phyloP scores from a whole-genome alignment of 1,140 invertebrate species.

The Bombus turneri region DNA sequence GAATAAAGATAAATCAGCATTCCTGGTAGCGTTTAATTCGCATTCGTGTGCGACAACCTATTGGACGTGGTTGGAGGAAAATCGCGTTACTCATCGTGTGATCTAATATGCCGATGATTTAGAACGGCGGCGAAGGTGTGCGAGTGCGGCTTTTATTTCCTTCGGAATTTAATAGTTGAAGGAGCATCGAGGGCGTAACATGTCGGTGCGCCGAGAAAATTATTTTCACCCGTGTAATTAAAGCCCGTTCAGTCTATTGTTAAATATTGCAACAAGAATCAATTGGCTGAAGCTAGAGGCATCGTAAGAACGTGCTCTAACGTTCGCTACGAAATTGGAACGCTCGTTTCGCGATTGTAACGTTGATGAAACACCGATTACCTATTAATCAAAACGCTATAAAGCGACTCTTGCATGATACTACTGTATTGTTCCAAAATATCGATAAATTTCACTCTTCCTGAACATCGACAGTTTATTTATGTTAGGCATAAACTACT shows the following conservation, averaged over 20 bases:
- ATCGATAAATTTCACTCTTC: neutral
- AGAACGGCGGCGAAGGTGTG: neutral
- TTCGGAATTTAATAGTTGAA: constrained; percentile 35
- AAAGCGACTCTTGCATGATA: neutral
- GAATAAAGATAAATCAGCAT: neutral
- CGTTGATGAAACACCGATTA: neutral
- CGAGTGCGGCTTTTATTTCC: neutral
- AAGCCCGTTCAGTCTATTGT: constrained; percentile 14
- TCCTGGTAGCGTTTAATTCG: neutral
- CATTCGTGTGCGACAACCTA: neutral
- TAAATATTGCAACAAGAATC: constrained; percentile 22
- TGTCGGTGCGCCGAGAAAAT: constrained; percentile 36
- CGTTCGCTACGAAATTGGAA: neutral
- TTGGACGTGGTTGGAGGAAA: neutral
- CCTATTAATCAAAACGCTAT: neutral
- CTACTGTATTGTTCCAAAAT: neutral
- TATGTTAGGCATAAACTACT: no score
- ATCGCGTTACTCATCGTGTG: constrained; percentile 14
- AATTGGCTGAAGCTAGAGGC: neutral
- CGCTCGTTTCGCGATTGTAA: neutral
- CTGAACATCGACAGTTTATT: neutral
- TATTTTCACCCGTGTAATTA: constrained; percentile 31
- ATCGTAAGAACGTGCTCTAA: neutral
- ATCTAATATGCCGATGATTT: constrained; percentile 30
- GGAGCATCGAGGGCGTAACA: constrained; percentile 38